phyloP scores from a whole-genome alignment of 2,113 vertebrate genomes.

The Lichenostomus cassidix region DNA sequence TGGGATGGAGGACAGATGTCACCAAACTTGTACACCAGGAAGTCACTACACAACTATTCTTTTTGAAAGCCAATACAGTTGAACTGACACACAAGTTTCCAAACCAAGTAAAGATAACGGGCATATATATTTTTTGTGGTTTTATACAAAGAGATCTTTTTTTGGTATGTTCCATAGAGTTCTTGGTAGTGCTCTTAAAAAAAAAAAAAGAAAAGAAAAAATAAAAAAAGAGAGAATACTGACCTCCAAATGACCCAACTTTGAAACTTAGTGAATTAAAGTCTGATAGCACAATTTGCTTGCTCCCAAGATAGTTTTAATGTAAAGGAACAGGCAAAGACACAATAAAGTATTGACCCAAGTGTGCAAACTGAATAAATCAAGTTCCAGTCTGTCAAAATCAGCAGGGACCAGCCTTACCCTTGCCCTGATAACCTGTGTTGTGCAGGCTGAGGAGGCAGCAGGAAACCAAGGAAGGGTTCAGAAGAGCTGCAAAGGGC shows the following conservation, averaged over 20 bases:
- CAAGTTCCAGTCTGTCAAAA: not conserved
- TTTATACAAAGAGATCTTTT: not conserved
- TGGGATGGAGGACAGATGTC: not conserved
- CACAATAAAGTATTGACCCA: not conserved
- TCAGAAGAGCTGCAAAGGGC: not conserved
- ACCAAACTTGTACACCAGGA: not conserved
- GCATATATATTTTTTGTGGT: not conserved
- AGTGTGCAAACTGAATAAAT: not conserved
- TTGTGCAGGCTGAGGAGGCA: not conserved
- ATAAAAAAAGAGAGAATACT: not conserved
- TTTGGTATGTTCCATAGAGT: not conserved
- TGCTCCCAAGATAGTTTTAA: not conserved
- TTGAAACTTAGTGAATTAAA: not conserved
- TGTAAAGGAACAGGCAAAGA: not conserved
- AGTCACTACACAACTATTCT: not conserved
- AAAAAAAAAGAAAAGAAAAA: not conserved
- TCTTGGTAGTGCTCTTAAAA: not conserved
- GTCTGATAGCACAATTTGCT: not conserved
- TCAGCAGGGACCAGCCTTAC: not conserved
- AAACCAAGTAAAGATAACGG: not conserved
- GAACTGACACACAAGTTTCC: not conserved
- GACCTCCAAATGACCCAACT: conserved; percentile 24
- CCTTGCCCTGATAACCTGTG: not conserved
- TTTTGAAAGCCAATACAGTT: not conserved
- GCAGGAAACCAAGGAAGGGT: not conserved